These are phyloP conservation scores for Drosophila elegans DNA, from an alignment of 1,140 invertebrate species.

Conservation along the genomic window DNA sequence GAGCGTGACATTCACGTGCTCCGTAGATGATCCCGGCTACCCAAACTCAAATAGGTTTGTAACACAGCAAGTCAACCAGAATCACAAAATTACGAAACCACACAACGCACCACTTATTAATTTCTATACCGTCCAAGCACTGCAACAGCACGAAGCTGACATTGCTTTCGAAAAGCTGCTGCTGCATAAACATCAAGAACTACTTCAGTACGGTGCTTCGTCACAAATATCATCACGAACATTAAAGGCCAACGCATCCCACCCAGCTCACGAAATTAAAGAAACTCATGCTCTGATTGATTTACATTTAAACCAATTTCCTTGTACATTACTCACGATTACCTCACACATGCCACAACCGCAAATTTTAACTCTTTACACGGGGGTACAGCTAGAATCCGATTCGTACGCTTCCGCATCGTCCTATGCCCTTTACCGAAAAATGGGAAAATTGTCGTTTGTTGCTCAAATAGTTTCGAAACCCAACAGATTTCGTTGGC, in stretches of 20 bases:
- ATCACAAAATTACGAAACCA: constrained; percentile 19
- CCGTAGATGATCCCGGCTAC: constrained; percentile 91
- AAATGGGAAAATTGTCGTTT: constrained; percentile 81
- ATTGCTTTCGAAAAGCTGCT: constrained; percentile 75
- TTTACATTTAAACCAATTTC: constrained; percentile 78
- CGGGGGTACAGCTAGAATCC: constrained; percentile 26
- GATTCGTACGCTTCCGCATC: constrained; percentile 28
- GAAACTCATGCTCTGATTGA: constrained; percentile 83
- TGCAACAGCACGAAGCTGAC: constrained; percentile 70
- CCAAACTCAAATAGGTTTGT: constrained; percentile 88
- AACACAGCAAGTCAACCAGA: constrained; percentile 40
- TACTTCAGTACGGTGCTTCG: constrained; percentile 18
- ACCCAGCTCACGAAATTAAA: constrained; percentile 60
- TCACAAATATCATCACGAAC: constrained; percentile 43
- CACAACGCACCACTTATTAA: constrained; percentile 48
- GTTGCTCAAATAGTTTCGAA: constrained; percentile 72
- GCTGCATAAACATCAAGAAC: constrained; percentile 64
- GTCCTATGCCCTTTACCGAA: constrained; percentile 63
- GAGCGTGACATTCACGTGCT: constrained; percentile 91
- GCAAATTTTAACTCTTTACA: constrained; percentile 81
- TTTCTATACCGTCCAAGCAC: constrained; percentile 75
- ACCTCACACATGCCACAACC: constrained; percentile 79
- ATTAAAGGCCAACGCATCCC: constrained; percentile 30
- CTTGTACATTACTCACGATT: constrained; percentile 81
- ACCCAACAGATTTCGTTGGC: constrained; percentile 90